Percentiles rank a stretch among this genome's conserved stretches.
phyloP scores from a whole-genome alignment of 2,113 vertebrate genomes.

The Erpornis zantholeuca region DNA sequence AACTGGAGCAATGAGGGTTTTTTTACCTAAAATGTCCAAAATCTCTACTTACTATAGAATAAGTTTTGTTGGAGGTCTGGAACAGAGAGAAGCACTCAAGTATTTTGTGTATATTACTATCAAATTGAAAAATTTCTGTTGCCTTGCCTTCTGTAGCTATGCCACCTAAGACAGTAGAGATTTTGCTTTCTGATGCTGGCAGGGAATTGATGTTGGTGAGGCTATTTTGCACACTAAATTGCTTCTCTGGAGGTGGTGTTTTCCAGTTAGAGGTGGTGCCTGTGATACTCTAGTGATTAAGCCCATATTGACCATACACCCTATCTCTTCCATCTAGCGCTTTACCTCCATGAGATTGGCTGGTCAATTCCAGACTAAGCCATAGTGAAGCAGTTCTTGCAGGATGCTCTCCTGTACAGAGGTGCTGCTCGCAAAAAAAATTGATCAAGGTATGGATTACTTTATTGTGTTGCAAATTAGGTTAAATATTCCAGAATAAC shows the following conservation, averaged over 20 bases:
- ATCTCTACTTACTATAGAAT: not conserved
- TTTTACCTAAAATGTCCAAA: not conserved
- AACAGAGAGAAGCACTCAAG: not conserved
- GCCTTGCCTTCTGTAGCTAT: not conserved
- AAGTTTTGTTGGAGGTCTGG: not conserved
- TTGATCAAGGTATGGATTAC: not conserved
- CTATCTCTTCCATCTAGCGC: not conserved
- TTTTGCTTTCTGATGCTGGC: not conserved
- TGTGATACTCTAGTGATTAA: not conserved
- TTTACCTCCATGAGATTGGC: not conserved
- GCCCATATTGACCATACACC: accelerated
- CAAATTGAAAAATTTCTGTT: not conserved
- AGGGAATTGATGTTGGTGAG: not conserved
- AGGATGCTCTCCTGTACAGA: not conserved
- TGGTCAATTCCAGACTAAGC: not conserved
- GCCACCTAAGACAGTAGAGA: not conserved
- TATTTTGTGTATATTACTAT: not conserved
- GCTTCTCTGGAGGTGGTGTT: not conserved
- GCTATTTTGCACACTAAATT: not conserved
- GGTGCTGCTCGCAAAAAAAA: not conserved
- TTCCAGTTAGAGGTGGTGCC: not conserved
- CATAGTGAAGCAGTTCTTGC: not conserved
- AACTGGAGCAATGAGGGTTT: accelerated
- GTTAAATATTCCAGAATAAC: not conserved
- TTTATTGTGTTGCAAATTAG: not conserved